Evolutionary conservation across 2,113 vertebrate species (phyloP).

Genomic region (Delphinus delphis): DNA sequence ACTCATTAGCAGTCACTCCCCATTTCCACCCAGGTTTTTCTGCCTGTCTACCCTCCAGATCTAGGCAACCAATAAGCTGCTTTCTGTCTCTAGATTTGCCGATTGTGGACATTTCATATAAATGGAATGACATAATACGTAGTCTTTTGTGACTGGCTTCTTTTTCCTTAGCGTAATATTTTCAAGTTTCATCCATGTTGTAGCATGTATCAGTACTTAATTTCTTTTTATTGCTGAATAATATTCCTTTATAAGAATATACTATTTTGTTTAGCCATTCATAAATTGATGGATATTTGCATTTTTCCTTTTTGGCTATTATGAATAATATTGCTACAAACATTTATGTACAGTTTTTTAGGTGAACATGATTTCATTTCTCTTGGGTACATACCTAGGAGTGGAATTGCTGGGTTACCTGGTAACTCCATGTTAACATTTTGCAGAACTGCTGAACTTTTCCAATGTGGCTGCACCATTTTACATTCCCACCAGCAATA

Average conservation of each 20-base stretch:
- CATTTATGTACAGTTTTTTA: background rate
- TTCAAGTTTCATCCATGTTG: background rate
- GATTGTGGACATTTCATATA: background rate
- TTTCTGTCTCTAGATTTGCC: background rate
- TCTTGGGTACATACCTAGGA: background rate
- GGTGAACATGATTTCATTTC: conserved; percentile 1
- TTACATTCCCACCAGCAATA: background rate
- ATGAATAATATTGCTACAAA: background rate
- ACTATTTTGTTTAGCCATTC: background rate
- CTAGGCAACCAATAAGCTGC: background rate
- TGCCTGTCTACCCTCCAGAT: background rate
- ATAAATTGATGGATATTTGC: background rate
- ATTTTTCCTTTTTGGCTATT: background rate
- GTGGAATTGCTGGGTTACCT: background rate
- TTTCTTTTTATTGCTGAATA: background rate
- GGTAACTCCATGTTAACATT: background rate
- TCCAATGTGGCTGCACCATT: background rate
- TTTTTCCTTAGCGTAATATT: background rate
- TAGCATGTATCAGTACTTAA: background rate
- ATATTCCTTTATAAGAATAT: background rate
- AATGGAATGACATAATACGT: background rate
- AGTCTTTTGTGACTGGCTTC: background rate
- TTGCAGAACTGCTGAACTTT: background rate
- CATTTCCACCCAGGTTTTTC: background rate
- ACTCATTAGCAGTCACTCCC: background rate